Percentiles rank a stretch among this genome's conserved stretches.
These are phyloP conservation scores for Drosophila subquinaria DNA, from an alignment of 2,888 invertebrate genomes.

Conservation along the genomic window DNA sequence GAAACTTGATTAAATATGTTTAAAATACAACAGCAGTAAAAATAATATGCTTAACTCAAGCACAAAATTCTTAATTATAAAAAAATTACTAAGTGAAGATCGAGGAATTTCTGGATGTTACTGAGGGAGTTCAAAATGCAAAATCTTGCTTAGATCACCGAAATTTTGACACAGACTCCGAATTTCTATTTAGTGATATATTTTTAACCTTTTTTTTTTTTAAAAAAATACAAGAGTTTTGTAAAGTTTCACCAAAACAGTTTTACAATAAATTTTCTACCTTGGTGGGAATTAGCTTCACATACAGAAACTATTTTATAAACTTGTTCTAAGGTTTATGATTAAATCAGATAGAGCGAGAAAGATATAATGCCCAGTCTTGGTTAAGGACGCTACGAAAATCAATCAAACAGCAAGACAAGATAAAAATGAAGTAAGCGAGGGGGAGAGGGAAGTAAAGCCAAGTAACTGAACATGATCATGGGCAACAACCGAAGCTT, in stretches of 20 bases:
- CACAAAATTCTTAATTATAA: not conserved
- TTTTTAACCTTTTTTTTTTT: no score
- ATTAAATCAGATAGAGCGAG: no score
- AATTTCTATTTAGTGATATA: no score
- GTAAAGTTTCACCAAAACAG: not conserved
- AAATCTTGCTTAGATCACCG: not conserved
- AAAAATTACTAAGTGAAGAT: not conserved
- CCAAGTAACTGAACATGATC: conserved; percentile 37
- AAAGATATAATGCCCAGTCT: no score
- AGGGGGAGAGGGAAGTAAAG: not conserved
- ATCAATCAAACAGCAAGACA: conserved; percentile 14
- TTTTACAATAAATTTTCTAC: not conserved
- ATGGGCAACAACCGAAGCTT: conserved; percentile 44
- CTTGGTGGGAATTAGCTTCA: not conserved
- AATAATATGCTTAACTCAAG: not conserved
- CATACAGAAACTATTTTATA: not conserved
- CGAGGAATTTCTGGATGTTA: not conserved
- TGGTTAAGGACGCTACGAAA: conserved; percentile 11
- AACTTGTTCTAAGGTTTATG: not conserved
- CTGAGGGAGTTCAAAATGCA: not conserved
- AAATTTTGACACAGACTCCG: no score
- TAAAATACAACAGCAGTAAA: not conserved
- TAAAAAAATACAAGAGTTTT: no score
- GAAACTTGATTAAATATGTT: not conserved
- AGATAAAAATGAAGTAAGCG: not conserved